A percentile compares a stretch with the other conserved stretches of the same genome.
These are phyloP conservation scores for Cephus pygmeus DNA, from an alignment of 2,888 invertebrate species.

Conservation along the genomic window DNA sequence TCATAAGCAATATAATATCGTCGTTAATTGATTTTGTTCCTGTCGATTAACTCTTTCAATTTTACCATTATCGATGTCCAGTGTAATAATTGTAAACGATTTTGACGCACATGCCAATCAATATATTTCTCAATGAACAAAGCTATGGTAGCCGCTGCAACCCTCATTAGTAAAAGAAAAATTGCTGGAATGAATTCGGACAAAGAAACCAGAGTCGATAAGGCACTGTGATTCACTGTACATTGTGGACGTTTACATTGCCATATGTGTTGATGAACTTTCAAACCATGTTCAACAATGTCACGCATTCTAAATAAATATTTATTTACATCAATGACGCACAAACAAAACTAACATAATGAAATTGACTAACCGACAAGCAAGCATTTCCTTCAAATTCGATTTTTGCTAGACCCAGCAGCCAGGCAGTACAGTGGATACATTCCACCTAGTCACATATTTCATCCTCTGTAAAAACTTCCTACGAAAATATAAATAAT, in stretches of 20 bases:
- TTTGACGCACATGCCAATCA: neutral
- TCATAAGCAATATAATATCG: neutral
- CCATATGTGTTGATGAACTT: constrained; percentile 42
- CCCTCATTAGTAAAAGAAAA: constrained; percentile 40
- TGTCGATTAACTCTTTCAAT: neutral
- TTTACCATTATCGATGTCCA: neutral
- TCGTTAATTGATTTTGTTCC: constrained; percentile 8
- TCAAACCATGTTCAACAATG: constrained; percentile 43
- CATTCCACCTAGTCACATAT: constrained; percentile 75
- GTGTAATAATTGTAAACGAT: neutral
- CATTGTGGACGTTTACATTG: constrained; percentile 43
- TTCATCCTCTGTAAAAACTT: constrained; percentile 73
- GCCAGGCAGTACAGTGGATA: constrained; percentile 40
- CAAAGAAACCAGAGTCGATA: constrained; percentile 44
- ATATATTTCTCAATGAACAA: constrained; percentile 37
- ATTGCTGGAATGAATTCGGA: constrained; percentile 49
- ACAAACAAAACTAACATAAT: neutral
- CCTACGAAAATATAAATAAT: constrained; percentile 36
- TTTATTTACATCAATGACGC: neutral
- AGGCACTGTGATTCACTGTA: constrained; percentile 46
- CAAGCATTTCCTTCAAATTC: constrained; percentile 55
- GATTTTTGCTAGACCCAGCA: constrained; percentile 45
- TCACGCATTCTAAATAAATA: constrained; percentile 36
- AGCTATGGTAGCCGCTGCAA: constrained; percentile 29
- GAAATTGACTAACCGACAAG: constrained; percentile 43